Evolutionary conservation across 2,888 invertebrate genomes (phyloP).

Genomic region (Morpho helenor): DNA sequence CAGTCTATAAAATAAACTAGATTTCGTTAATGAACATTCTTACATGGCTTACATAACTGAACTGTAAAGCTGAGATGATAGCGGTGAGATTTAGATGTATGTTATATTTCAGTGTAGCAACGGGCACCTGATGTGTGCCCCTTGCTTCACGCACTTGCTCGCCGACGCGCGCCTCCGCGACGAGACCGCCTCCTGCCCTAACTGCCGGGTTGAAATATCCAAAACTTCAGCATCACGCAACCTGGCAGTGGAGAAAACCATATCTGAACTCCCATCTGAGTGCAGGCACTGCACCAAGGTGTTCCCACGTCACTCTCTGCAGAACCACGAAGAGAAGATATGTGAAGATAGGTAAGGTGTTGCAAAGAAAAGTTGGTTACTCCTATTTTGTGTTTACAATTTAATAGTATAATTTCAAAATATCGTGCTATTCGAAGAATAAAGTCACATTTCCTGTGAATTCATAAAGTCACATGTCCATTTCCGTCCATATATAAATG

Average conservation of each 20-base stretch:
- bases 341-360: slow-evolving; percentile 89
- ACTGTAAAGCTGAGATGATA: not conserved
- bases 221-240: slow-evolving; percentile 93
- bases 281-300: slow-evolving; percentile 93
- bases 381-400: too few species aligned
- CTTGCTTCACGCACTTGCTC: slow-evolving; percentile 96
- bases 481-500: too few species aligned
- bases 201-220: slow-evolving; percentile 96
- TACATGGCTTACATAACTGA: too few species aligned
- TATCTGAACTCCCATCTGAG: slow-evolving; percentile 94
- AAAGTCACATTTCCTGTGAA: too few species aligned
- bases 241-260: slow-evolving; percentile 97
- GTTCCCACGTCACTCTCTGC: slow-evolving; percentile 91
- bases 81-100: not conserved
- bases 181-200: slow-evolving; percentile 95
- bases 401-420: too few species aligned
- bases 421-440: too few species aligned
- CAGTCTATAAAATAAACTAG: too few species aligned
- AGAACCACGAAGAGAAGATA: slow-evolving; percentile 89
- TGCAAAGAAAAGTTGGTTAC: too few species aligned
- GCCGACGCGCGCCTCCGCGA: slow-evolving; percentile 96
- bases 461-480: too few species aligned
- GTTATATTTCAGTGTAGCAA: slow-evolving; percentile 90
- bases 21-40: too few species aligned
- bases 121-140: slow-evolving; percentile 98